Evolutionary conservation across 2,888 invertebrate species (phyloP).

Genomic region (Lasiommata megera): DNA sequence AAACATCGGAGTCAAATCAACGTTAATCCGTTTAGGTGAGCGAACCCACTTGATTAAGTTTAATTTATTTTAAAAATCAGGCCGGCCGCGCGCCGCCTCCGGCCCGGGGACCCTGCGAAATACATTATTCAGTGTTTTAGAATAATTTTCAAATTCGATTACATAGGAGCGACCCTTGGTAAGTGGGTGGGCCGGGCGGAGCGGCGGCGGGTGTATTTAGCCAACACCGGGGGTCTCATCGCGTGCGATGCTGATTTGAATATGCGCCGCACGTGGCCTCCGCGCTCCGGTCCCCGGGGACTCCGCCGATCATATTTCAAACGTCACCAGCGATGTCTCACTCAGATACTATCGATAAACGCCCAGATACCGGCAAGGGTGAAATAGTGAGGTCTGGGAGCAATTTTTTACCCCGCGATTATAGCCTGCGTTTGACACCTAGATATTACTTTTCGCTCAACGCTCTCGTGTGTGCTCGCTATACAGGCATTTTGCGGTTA

Average conservation of each 20-base stretch:
- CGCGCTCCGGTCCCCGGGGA: conserved; percentile 60
- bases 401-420: conserved; percentile 78
- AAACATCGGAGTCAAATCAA: conserved; percentile 79
- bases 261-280: conserved; percentile 78
- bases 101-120: conserved; percentile 72
- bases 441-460: conserved; percentile 75
- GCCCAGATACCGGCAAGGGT: conserved; percentile 73
- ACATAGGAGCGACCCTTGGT: conserved; percentile 80
- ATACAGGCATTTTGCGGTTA: conserved; percentile 59
- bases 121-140: conserved; percentile 82
- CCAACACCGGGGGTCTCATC: conserved; percentile 78
- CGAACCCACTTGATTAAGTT: conserved; percentile 82
- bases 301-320: conserved; percentile 80
- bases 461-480: conserved; percentile 35
- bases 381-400: conserved; percentile 64
- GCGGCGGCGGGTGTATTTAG: conserved; percentile 75
- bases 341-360: conserved; percentile 81
- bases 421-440: conserved; percentile 80
- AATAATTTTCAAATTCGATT: conserved; percentile 82
- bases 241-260: conserved; percentile 80
- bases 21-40: conserved; percentile 81
- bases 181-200: conserved; percentile 54
- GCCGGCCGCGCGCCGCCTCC: conserved; percentile 65
- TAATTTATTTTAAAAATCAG: conserved; percentile 81
- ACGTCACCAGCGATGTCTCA: conserved; percentile 81